Evolutionary conservation across 2,113 vertebrate genomes (phyloP).

Genomic region (Prietella phreatophila): DNA sequence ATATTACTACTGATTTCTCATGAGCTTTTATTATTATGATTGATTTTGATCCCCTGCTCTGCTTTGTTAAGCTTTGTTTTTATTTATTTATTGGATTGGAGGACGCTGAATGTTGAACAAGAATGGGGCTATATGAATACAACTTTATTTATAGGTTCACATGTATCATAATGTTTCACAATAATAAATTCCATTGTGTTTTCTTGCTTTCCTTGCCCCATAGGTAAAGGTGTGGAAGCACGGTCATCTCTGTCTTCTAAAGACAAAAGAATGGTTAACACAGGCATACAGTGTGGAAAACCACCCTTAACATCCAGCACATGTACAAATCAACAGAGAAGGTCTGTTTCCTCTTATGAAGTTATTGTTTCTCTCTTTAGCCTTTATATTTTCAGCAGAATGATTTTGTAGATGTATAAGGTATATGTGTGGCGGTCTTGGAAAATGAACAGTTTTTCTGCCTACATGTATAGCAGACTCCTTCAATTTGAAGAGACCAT

Average conservation of each 20-base stretch:
- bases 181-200: not conserved
- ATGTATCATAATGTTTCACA: not conserved
- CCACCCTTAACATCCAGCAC: constrained; percentile 55
- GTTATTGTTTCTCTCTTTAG: constrained; percentile 37
- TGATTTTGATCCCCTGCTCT: not conserved
- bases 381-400: not conserved
- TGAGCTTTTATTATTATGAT: no score
- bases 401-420: not conserved
- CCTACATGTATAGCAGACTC: no score
- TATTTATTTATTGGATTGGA: not conserved
- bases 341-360: constrained; percentile 63
- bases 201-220: constrained; percentile 39
- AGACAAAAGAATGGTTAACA: constrained; percentile 77
- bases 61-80: not conserved
- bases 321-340: constrained; percentile 67
- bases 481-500: not conserved
- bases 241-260: constrained; percentile 39
- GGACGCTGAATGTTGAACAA: not conserved
- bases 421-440: not conserved
- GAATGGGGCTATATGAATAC: not conserved
- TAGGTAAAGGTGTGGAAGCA: constrained; percentile 65
- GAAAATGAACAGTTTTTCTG: not conserved
- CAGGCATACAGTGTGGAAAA: constrained; percentile 76
- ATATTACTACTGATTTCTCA: not conserved
- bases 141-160: not conserved